Conservation (phyloP, 2,888 invertebrate genomes). For the Tipula confusa region DNA sequence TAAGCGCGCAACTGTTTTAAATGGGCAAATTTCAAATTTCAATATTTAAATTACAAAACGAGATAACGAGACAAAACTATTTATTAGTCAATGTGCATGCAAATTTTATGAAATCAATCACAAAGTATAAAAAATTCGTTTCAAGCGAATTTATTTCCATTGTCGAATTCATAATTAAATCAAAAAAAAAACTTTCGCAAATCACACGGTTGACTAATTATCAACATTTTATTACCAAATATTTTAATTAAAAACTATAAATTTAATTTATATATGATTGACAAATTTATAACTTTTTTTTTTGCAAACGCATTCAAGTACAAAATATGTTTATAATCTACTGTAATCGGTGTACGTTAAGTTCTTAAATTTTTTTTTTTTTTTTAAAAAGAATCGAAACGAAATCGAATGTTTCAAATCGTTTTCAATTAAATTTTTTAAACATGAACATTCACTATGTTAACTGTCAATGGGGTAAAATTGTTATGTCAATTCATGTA, state of each 20-base stretch:
- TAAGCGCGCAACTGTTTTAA: background rate
- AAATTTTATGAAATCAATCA: background rate
- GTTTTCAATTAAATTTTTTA: background rate
- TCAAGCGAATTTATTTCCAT: background rate
- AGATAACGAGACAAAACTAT: background rate
- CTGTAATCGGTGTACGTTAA: background rate
- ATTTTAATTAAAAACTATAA: background rate
- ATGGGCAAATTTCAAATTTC: background rate
- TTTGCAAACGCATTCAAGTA: background rate
- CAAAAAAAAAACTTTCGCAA: background rate
- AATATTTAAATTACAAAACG: background rate
- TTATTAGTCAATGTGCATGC: background rate
- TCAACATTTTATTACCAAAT: background rate
- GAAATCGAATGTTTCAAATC: background rate
- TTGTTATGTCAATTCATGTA: background rate
- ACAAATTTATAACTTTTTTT: background rate
- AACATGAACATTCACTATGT: constrained; percentile 1
- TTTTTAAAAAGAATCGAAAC: background rate
- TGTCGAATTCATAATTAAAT: background rate
- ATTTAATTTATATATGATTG: background rate
- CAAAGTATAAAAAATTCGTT: background rate
- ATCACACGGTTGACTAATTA: background rate
- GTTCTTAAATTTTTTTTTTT: background rate
- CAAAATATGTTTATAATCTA: background rate
- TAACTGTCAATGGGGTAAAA: background rate